phyloP scores from a whole-genome alignment of 2,113 vertebrate species.

The Chauna torquata region DNA sequence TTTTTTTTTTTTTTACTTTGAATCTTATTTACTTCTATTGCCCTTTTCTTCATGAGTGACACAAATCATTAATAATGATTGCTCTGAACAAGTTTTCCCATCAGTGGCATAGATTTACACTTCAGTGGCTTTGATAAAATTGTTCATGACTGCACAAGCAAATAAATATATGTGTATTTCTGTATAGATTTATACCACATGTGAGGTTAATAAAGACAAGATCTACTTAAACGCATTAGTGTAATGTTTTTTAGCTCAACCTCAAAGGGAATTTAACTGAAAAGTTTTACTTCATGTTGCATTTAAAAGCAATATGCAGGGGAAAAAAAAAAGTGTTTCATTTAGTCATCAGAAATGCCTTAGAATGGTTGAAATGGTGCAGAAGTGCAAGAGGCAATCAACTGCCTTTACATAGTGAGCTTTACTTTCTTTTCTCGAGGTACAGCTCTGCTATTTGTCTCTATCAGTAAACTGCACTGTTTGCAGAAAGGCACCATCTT shows the following conservation, averaged over 20 bases:
- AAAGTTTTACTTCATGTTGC: background rate
- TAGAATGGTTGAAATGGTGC: background rate
- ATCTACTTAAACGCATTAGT: background rate
- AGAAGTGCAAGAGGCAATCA: background rate
- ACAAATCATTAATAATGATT: constrained; percentile 34
- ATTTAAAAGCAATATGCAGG: background rate
- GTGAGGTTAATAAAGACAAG: background rate
- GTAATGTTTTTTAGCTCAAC: background rate
- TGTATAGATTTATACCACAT: background rate
- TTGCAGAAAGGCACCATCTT: background rate
- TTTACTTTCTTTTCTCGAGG: background rate
- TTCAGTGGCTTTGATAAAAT: background rate
- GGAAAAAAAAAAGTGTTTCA: background rate
- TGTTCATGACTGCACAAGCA: background rate
- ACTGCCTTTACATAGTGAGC: background rate
- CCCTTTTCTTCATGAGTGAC: background rate
- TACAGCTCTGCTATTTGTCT: background rate
- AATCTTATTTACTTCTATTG: background rate
- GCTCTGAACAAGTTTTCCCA: background rate
- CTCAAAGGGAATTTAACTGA: background rate
- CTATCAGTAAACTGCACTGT: background rate
- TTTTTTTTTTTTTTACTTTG: too few species aligned
- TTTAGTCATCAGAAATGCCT: background rate
- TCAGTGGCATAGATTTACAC: background rate
- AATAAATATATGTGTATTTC: background rate